Percentiles rank a stretch among this genome's conserved stretches.
phyloP scores from a whole-genome alignment of 2,888 invertebrate genomes.

The Cerastis leucographa region DNA sequence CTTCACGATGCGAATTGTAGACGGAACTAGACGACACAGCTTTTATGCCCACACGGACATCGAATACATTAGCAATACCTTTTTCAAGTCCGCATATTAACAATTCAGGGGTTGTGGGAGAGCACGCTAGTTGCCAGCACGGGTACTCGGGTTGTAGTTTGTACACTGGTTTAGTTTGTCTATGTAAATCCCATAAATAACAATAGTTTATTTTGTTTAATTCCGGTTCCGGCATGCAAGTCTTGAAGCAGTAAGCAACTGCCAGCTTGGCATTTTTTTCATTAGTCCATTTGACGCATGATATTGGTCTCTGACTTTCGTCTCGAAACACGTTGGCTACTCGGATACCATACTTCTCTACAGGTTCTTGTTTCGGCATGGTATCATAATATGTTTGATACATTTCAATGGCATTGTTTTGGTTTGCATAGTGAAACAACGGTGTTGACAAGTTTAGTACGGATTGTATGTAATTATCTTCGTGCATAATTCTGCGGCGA shows the following conservation, averaged over 20 bases:
- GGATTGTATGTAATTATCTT: slow-evolving; percentile 93
- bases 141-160: slow-evolving; percentile 76
- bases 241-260: slow-evolving; percentile 90
- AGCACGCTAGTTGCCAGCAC: slow-evolving; percentile 85
- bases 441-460: slow-evolving; percentile 90
- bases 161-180: slow-evolving; percentile 79
- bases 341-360: slow-evolving; percentile 90
- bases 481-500: slow-evolving; percentile 95
- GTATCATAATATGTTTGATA: slow-evolving; percentile 94
- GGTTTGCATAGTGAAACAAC: slow-evolving; percentile 92
- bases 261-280: slow-evolving; percentile 92
- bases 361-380: slow-evolving; percentile 86
- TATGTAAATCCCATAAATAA: slow-evolving; percentile 92
- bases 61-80: slow-evolving; percentile 91
- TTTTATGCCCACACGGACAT: slow-evolving; percentile 93
- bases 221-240: slow-evolving; percentile 63
- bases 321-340: slow-evolving; percentile 93
- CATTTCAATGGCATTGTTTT: slow-evolving; percentile 95
- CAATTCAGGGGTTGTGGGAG: slow-evolving; percentile 78
- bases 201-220: slow-evolving; percentile 84
- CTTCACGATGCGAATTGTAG: slow-evolving; percentile 86
- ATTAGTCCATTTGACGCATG: slow-evolving; percentile 93
- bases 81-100: slow-evolving; percentile 82
- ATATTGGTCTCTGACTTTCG: slow-evolving; percentile 86
- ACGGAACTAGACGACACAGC: slow-evolving; percentile 93